Conservation (phyloP, 2,797 vertebrate genomes). For the Discoglossus pictus region DNA sequence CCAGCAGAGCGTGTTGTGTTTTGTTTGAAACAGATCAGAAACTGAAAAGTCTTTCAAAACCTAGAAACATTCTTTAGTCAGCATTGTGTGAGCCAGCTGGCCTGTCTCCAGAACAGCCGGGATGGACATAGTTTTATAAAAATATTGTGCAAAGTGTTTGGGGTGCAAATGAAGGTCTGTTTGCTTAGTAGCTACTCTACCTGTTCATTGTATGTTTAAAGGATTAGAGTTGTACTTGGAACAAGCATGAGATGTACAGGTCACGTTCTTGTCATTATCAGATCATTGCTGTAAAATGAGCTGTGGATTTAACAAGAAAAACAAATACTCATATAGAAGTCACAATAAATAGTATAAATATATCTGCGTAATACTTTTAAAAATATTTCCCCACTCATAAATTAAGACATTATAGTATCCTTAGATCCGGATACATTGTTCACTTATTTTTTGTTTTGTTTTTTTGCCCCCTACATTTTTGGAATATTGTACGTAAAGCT, state of each 20-base stretch:
- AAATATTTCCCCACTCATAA: no score
- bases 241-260: not conserved
- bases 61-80: constrained; percentile 29
- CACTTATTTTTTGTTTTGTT: no score
- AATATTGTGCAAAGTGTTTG: constrained; percentile 7
- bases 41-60: constrained; percentile 22
- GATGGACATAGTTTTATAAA: constrained; percentile 4
- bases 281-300: no score
- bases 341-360: not conserved
- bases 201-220: not conserved
- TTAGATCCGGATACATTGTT: no score
- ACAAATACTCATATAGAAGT: not conserved
- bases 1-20: constrained; percentile 26
- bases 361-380: no score
- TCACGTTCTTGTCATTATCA: not conserved
- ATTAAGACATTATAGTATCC: no score
- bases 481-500: no score
- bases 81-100: constrained; percentile 37
- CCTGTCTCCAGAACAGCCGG: constrained; percentile 10
- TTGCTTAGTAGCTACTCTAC: not conserved
- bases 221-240: not conserved
- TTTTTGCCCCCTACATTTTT: no score
- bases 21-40: constrained; percentile 34
- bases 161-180: not conserved
- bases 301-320: not conserved